These are phyloP conservation scores for Stercorarius parasiticus DNA, from an alignment of 2,113 vertebrate species.

Conservation along the genomic window DNA sequence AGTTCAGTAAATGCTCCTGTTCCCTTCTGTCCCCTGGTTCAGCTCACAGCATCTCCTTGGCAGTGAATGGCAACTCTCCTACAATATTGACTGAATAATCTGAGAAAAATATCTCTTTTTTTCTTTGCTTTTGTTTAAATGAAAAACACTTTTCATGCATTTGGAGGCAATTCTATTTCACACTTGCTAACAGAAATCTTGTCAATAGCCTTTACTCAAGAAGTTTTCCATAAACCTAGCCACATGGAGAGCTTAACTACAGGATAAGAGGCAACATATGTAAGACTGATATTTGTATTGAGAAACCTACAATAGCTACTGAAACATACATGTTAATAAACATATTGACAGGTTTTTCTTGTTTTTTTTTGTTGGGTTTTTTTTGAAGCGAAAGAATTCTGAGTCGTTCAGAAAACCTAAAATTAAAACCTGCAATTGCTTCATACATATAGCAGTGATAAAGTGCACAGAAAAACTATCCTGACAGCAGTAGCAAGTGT, in stretches of 20 bases:
- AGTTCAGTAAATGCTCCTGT: background rate
- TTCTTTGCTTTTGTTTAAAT: background rate
- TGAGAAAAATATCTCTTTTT: background rate
- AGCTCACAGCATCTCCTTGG: background rate
- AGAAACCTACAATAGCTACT: background rate
- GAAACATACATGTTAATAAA: background rate
- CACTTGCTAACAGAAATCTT: background rate
- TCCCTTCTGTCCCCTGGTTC: background rate
- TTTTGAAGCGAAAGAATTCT: background rate
- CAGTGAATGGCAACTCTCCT: background rate
- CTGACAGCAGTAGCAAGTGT: background rate
- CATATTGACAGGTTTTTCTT: accelerated
- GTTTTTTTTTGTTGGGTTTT: background rate
- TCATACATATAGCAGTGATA: background rate
- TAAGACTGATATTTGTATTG: background rate
- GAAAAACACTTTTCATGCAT: background rate
- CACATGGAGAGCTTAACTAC: background rate
- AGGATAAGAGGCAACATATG: background rate
- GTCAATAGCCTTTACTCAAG: background rate
- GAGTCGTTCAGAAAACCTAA: background rate
- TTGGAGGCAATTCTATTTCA: background rate
- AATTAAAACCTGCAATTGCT: background rate
- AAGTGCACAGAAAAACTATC: background rate
- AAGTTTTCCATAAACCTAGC: background rate
- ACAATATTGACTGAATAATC: background rate